A percentile compares a stretch with the other conserved stretches of the same genome.
phyloP scores from a whole-genome alignment of 2,888 invertebrate genomes.

The Nipponacmea schrenckii region DNA sequence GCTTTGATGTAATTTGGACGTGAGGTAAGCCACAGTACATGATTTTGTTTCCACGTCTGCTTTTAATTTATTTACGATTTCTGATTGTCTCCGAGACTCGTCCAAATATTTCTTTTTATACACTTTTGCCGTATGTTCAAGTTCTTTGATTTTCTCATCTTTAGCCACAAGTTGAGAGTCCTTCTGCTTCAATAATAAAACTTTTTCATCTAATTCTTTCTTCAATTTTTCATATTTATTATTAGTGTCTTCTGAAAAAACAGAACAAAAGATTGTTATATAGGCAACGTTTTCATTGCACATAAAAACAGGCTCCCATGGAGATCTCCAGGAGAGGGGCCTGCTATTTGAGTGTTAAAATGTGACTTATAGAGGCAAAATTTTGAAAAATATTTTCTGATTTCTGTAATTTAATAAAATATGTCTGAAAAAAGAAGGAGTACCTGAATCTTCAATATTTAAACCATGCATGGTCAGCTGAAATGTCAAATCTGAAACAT shows the following conservation, averaged over 20 bases:
- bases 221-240: background rate
- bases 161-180: background rate
- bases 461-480: constrained; percentile 62
- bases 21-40: constrained; percentile 57
- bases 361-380: background rate
- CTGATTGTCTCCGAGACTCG: constrained; percentile 18
- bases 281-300: no score
- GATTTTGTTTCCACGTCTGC: constrained; percentile 59
- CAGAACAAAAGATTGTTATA: no score
- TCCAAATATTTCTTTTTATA: constrained; percentile 25
- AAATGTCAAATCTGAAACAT: constrained; percentile 61
- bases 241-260: background rate
- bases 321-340: no score
- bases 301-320: no score
- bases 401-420: background rate
- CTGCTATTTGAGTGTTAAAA: background rate
- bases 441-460: constrained; percentile 46
- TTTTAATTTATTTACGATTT: constrained; percentile 46
- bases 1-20: constrained; percentile 55
- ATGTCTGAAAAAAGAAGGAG: background rate
- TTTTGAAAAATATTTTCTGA: background rate
- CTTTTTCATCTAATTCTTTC: background rate
- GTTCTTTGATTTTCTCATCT: constrained; percentile 16
- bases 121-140: constrained; percentile 10
- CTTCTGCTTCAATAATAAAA: background rate